Evolutionary conservation across 1,140 invertebrate species (phyloP).

Genomic region (Drosophila melanica): DNA sequence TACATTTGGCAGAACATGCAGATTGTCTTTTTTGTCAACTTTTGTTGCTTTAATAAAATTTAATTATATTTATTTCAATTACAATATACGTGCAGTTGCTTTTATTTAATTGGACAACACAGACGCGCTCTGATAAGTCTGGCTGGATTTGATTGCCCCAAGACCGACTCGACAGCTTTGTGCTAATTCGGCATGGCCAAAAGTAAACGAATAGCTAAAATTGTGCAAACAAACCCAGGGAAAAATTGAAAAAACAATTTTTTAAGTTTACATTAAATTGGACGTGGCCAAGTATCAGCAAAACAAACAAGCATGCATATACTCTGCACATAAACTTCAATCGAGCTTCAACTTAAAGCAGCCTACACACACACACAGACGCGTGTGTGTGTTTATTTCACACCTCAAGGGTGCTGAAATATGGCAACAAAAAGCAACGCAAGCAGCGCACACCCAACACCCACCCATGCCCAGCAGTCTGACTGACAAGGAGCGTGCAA

Average conservation of each 20-base stretch:
- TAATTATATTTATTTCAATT: constrained; percentile 3
- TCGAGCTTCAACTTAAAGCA: constrained; percentile 28
- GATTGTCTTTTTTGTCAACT: not conserved
- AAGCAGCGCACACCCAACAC: constrained; percentile 14
- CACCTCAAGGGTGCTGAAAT: constrained; percentile 80
- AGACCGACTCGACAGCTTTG: constrained; percentile 27
- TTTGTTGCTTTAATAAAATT: not conserved
- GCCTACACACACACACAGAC: constrained; percentile 11
- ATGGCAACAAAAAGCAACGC: constrained; percentile 63
- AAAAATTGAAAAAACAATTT: constrained; percentile 35
- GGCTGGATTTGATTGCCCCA: not conserved
- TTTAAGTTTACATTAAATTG: constrained; percentile 40
- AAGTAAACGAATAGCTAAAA: constrained; percentile 11
- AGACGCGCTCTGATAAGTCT: constrained; percentile 40
- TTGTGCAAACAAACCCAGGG: constrained; percentile 29
- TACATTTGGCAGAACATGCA: constrained; percentile 37
- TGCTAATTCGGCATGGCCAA: not conserved
- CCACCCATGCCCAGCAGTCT: constrained; percentile 22
- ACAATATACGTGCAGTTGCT: not conserved
- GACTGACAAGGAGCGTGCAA: constrained; percentile 66
- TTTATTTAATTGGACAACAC: constrained; percentile 12
- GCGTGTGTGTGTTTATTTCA: constrained; percentile 65
- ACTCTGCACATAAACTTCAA: constrained; percentile 17
- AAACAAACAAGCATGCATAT: constrained; percentile 12
- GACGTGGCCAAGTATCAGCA: constrained; percentile 11